Base-by-base conservation (phyloP, 2,113 vertebrate species). In the Galeopterus variegatus region DNA sequence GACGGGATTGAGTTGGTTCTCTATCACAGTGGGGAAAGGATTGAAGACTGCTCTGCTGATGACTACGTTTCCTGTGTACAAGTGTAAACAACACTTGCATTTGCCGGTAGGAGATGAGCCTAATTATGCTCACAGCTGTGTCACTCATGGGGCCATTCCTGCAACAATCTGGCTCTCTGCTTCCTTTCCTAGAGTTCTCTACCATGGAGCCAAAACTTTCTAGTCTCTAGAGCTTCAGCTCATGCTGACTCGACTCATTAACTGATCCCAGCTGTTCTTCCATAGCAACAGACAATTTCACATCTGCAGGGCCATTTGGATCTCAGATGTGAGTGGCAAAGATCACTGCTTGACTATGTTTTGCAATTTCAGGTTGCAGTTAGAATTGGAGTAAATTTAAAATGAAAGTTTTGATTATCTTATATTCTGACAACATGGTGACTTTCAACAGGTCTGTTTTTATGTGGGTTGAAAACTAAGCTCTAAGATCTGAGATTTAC, bases 111-210 rank as follows among this genome's bases (percentile, higher is more conserved):
- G 65, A 94, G 54, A 87, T 15, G n/a, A 91, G 41, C 19, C 85
- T 98, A 97, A 97, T 98, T 95, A 95, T 75, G 87, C 80, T 91
- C 56, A 82, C 90, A 98, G 95, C 88, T 97, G 94, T 82, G 83
- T 79, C 36, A 64, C 93, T 85, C 56, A n/a, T 26, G 67, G 83
- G 92, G 54, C 80, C 72, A 24, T 79, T 92, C n/a, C 31, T 91
- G 62, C 62, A 65, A n/a, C 83, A 94, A 2, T 93, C 90, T 95
- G 89, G 36, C 67, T 97, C 58, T 85, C 45, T n/a, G 31, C 31
- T 92, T 24, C 50, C 50, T 77, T 92, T 97, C 84, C 77, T 84
- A 73, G 79, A 54, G 45, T 94, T 97, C 85, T 96, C 85, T 56
- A 69, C 65, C 18, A 36, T 2, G 4, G 81, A 85, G 72, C 93